Base-by-base conservation (phyloP, 1,140 invertebrate genomes). In the Nephila pilipes region DNA sequence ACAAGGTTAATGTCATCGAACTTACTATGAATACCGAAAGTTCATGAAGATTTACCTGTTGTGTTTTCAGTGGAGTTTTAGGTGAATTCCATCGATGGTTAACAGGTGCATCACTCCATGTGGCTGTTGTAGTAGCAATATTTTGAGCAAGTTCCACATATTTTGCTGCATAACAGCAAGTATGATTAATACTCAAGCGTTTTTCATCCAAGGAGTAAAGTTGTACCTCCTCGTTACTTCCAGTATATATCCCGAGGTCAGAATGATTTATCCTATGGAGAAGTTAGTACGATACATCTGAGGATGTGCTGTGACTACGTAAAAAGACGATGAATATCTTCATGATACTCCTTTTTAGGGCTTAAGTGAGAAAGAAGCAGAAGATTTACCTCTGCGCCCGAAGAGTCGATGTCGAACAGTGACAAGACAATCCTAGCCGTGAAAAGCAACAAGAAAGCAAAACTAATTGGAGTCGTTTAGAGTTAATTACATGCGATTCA, bases 401-500 rank as follows among this genome's bases (percentile, higher is more conserved):
- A 81, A 81, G 89, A 80, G 55, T 81, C 8, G 75, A 81, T 60
- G 69, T 63, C 55, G 55, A 36, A 81, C 29, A 36, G 25, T 90
- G 89, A 80, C 89, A 90, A 58, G 89, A 46, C 89, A 81, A 81
- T 81, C 29, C 75, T 20, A 58, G 55, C 36, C 89, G 29, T 60
- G 75, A 58, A 90, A 81, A 81, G 89, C 54, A 81, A 89, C 65
- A 89, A 60, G 65, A 79, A 58, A 1, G 87, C n/a, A 79, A 89
- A 81, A 81, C 46, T 90, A 90, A 90, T 75, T 81, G 89, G 63
- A 89, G 38, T 32, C 87, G 69, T 79, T 89, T 89, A 89, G 81
- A 90, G 89, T 81, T 90, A 90, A 90, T 90, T 90, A 90, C 79
- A 81, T 75, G 79, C 75, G 79, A 90, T 81, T 90, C 89, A 80